These are phyloP conservation scores for Onychomys arenicola DNA, from an alignment of 2,797 vertebrate genomes.

Conservation along the genomic window DNA sequence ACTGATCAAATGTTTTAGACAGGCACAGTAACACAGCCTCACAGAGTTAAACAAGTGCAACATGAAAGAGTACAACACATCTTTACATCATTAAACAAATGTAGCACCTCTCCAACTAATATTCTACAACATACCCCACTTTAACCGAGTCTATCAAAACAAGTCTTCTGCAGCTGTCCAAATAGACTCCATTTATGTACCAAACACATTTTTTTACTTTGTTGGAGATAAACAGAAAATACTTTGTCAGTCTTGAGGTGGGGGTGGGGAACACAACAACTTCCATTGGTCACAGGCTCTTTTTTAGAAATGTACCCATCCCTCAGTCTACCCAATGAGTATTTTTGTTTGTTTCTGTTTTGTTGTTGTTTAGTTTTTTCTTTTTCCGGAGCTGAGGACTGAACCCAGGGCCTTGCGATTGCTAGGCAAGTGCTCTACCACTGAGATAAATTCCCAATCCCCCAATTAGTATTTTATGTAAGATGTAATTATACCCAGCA, in stretches of 20 bases:
- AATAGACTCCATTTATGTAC: not conserved
- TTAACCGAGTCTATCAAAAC: constrained; percentile 5
- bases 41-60: not conserved
- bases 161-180: not conserved
- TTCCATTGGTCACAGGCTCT: not conserved
- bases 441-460: too few species aligned
- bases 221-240: not conserved
- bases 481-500: not conserved
- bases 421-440: too few species aligned
- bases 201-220: not conserved
- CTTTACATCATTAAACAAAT: not conserved
- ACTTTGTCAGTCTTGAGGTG: not conserved
- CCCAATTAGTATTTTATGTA: not conserved
- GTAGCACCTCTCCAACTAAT: not conserved
- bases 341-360: too few species aligned
- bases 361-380: too few species aligned
- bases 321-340: not conserved
- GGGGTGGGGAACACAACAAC: not conserved
- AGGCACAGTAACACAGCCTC: not conserved
- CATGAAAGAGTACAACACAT: not conserved
- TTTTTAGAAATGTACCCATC: not conserved
- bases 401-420: too few species aligned
- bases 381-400: too few species aligned
- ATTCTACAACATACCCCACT: not conserved
- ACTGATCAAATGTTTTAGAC: not conserved